Evolutionary conservation across 2,113 vertebrate species (phyloP), one percentile per base, ranked within the genome.

Genomic region (Gallinago media): DNA sequence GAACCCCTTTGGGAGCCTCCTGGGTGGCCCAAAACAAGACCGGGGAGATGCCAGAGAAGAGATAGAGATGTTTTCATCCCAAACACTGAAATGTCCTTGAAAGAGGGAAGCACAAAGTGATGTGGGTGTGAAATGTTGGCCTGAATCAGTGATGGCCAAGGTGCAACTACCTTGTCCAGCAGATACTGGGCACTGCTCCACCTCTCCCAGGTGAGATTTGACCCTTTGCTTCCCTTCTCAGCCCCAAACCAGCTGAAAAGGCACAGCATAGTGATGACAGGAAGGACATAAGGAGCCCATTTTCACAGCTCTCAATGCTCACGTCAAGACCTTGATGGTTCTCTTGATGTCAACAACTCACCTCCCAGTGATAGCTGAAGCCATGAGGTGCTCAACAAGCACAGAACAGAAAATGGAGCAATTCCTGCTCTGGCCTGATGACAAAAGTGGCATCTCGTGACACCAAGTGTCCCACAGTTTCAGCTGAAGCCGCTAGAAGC

Each of bases 221-320:
- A 3, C 36, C 31, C 67, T 65, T 18, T 12, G 23, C 63, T 49
- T 76, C 44, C 54, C 44, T 40, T 31, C 65, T 14, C 44, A 80
- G 59, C 63, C 72, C 58, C 59, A 67, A 34, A 31, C 3, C 31
- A 56, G 36, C 71, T 20, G 47, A 14, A 16, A 26, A 20, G 44
- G 31, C 0, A 0, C 6, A 5, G 31, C 1, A 18, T 15, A 26
- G 47, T 34, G 56, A 19, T 42, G 11, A 27, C 7, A 17, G 56
- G 47, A 58, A 47, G 0, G 25, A 9, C 49, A 49, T 55, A 50
- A 59, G 31, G 49, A 82, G 44, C 47, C 50, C 0, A 0, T 13
- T 76, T 44, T 55, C 70, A 75, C 67, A 70, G 49, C 34, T 79
- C 42, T 40, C 44, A n/a, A 22, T 0, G 17, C 68, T 56, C 20